Evolutionary conservation across 2,113 vertebrate species (phyloP), one percentile per base, ranked within the genome.

Genomic region (Propithecus coquereli): DNA sequence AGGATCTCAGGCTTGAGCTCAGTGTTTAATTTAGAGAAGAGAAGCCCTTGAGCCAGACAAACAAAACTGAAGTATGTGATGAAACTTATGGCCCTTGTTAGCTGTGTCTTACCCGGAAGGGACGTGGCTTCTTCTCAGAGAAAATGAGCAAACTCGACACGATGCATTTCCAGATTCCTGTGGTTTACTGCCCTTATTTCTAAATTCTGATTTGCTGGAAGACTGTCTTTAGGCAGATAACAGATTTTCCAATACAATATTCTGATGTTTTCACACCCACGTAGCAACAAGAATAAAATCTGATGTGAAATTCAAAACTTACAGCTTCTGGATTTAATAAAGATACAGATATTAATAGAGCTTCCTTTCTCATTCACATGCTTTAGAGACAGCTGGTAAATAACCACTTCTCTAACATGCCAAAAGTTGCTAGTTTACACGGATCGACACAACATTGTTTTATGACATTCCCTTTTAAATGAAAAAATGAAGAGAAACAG

Each of bases 301-400:
- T 86, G 63, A 96, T 81, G 92, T 83, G 52, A 97, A 94, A 73
- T 8, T 54, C 91, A 91, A 95, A 93, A 50, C 30, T 43, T 25
- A 0, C 18, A 71, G 45, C 14, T 96, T 94, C 89, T 82, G 66
- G 87, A 50, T 57, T 86, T 74, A 94, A 87, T 25, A 52, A 66
- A 85, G 87, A 93, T 73, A 1, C 45, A 47, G 34, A 32, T 59
- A 3, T 18, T 9, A 95, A 71, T 37, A 63, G 79, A 45, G 77
- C 2, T 80, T 74, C 68, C 76, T 80, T 74, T 23, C 79, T 34
- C 23, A 0, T 2, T 6, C 6, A 3, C 25, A 5, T 6, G 11
- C 74, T 61, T 27, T 4, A 65, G 20, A 61, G 73, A 20, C 76
- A 52, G 37, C 37, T 27, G 13, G 59, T 22, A 85, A 90, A 83